phyloP scores from a whole-genome alignment of 2,888 invertebrate species.

The Lepidocyrtoides sp. region DNA sequence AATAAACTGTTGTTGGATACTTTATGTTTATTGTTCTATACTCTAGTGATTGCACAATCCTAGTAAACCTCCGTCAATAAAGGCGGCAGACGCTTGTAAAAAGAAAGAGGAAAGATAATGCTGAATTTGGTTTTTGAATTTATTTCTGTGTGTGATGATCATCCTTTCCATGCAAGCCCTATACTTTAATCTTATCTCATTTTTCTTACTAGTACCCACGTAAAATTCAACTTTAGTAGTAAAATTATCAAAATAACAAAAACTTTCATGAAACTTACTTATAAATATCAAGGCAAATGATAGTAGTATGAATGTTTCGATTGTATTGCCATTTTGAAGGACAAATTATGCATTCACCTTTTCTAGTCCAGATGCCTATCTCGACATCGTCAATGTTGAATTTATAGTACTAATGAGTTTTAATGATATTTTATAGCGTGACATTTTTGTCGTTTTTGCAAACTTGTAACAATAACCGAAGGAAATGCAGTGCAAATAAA shows the following conservation, averaged over 20 bases:
- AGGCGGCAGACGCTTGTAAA: not conserved
- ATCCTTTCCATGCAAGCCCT: not conserved
- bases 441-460: too few species aligned
- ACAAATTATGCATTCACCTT: too few species aligned
- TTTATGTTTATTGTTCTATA: constrained; percentile 6
- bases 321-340: too few species aligned
- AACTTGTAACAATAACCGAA: not conserved
- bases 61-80: not conserved
- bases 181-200: not conserved
- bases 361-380: too few species aligned
- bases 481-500: constrained; percentile 21
- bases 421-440: not conserved
- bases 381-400: too few species aligned
- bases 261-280: too few species aligned
- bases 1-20: not conserved
- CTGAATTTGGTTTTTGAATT: not conserved
- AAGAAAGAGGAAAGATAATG: not conserved
- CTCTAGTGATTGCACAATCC: not conserved
- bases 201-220: not conserved
- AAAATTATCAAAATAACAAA: too few species aligned
- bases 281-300: too few species aligned
- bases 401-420: too few species aligned
- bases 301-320: too few species aligned
- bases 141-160: not conserved
- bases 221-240: too few species aligned